Evolutionary conservation across 1,140 invertebrate species (phyloP), one percentile per base, ranked within the genome.

Genomic region (Cylas formicarius): DNA sequence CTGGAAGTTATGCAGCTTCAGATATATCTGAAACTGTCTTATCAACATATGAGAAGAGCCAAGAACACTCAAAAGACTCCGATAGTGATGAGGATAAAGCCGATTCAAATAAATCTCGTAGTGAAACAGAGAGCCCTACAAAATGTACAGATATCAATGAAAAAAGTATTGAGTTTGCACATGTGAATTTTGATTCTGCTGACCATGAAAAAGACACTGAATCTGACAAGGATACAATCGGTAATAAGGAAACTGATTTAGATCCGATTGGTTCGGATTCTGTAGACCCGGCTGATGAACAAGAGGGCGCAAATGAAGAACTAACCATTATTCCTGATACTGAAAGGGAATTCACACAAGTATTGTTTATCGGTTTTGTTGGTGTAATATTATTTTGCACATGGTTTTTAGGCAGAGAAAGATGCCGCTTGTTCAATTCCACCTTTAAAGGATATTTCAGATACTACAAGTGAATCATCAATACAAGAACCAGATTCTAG

Each of bases 271-370:
- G 47, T 24, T 47, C 50, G 27, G 55, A 57, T 52, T 42, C 52
- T 22, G 46, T 45, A 36, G 33, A 51, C 43, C 23, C 29, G 24
- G 38, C 47, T 33, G 45, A 50, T 26, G 53, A 36, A 56, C 51
- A 49, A 29, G 49, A 72, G 29, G 72, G 72, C n/a, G 69, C 67
- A 8, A 72, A 75, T 66, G 74, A 75, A 50, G 73, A 73, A 48
- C 62, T 75, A 7, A 75, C 72, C 46, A 64, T 76, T 11, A 60
- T 76, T 26, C 73, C 73, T 0, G 74, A 76, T 54, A 75, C 72
- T 0, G 75, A 79, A 56, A 67, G 72, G 10, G 75, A 77, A 48
- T 73, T 76, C 24, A 73, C 75, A 2, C 74, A 77, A 46, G 75
- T 73, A 52, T 36, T 28, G 14, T 28, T 28, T 28, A 28, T 28